Evolutionary conservation across 2,113 vertebrate species (phyloP).

Genomic region (Reinhardtius hippoglossoides): DNA sequence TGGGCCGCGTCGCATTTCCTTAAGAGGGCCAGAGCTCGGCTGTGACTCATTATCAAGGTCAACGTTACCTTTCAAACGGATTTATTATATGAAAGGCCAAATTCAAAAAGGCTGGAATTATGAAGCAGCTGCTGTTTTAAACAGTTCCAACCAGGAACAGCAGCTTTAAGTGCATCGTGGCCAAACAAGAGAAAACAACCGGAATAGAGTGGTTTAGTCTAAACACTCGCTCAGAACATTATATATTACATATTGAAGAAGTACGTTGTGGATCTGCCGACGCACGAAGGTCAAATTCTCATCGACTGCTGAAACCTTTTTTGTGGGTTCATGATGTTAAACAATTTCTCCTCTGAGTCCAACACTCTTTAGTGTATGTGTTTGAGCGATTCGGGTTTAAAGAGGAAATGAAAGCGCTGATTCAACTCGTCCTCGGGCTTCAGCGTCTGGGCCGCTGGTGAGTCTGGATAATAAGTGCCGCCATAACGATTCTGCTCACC

Average conservation of each 20-base stretch:
- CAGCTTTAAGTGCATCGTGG: not conserved
- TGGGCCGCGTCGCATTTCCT: not conserved
- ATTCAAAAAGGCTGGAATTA: slow-evolving; percentile 29
- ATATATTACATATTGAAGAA: too few relatives aligned
- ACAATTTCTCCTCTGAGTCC: not conserved
- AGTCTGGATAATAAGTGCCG: slow-evolving; percentile 13
- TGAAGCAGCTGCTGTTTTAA: slow-evolving; percentile 14
- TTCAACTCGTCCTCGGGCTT: slow-evolving; percentile 7
- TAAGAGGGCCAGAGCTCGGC: slow-evolving; percentile 4
- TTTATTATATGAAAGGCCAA: slow-evolving; percentile 33
- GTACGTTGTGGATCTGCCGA: not conserved
- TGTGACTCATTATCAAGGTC: not conserved
- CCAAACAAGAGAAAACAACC: too few relatives aligned
- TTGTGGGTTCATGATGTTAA: not conserved
- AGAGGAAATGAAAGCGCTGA: not conserved
- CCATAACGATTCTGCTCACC: slow-evolving; percentile 33
- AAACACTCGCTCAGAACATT: too few relatives aligned
- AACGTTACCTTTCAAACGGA: slow-evolving; percentile 28
- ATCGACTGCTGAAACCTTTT: not conserved
- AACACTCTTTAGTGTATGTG: not conserved
- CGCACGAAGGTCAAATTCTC: slow-evolving; percentile 8
- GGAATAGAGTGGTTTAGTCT: too few relatives aligned
- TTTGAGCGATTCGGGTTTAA: not conserved
- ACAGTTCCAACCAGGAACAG: slow-evolving; percentile 7
- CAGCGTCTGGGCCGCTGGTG: not conserved